These are phyloP conservation scores for Calameuta idolon DNA, from an alignment of 2,888 invertebrate genomes.

Conservation along the genomic window DNA sequence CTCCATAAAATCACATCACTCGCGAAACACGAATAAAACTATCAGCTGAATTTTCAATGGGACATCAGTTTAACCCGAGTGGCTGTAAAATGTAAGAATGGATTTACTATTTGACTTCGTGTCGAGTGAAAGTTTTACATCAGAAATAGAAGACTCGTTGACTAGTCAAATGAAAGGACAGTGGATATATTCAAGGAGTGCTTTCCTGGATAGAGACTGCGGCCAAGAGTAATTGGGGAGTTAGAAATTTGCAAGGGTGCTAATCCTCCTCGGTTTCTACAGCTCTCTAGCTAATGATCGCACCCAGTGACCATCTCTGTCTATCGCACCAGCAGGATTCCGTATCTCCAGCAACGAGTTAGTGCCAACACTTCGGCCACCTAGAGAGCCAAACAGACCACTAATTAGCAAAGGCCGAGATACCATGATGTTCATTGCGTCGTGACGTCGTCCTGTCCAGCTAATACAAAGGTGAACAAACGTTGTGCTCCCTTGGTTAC, in stretches of 20 bases:
- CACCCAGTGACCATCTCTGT: conserved; percentile 35
- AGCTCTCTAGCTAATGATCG: conserved; percentile 39
- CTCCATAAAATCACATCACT: too few species aligned
- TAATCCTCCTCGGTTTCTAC: conserved; percentile 19
- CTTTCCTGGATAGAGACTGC: not conserved
- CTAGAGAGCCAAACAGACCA: conserved; percentile 27
- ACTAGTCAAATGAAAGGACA: too few species aligned
- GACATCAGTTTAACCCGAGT: too few species aligned
- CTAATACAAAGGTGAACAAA: too few species aligned
- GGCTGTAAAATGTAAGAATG: too few species aligned
- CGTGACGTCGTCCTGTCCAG: too few species aligned
- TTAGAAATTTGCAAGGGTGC: conserved; percentile 16
- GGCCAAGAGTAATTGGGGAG: conserved; percentile 2
- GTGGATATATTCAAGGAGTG: too few species aligned
- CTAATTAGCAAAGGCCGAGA: conserved; percentile 38
- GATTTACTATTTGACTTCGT: too few species aligned
- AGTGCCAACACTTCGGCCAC: conserved; percentile 27
- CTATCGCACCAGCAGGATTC: conserved; percentile 21
- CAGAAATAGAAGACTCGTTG: too few species aligned
- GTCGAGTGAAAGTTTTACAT: too few species aligned
- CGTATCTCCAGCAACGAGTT: conserved; percentile 42
- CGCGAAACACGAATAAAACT: too few species aligned
- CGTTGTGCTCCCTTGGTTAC: not conserved
- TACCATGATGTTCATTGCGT: conserved; percentile 14
- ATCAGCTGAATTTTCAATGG: too few species aligned